Evolutionary conservation across 2,797 vertebrate genomes (phyloP), one percentile per base, ranked within the genome.

Genomic region (Catostomus latipinnis): DNA sequence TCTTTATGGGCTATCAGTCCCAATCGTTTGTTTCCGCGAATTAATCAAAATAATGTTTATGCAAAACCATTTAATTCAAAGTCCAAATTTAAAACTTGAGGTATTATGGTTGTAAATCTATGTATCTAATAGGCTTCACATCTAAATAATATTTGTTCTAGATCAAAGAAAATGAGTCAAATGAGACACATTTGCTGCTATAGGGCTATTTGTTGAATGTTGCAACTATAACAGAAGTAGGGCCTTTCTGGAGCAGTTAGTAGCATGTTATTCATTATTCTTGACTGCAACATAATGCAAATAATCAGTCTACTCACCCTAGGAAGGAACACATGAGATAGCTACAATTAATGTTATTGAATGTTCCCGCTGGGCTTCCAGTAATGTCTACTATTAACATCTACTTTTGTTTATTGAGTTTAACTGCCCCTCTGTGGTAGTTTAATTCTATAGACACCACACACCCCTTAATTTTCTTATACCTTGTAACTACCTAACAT

Each of bases 401-500:
- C 45, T 58, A 16, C 56, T 5, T 68, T 53, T 67, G 73, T 62
- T 61, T 53, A 13, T 65, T 10, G 4, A 65, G 13, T 7, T 65
- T 45, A 52, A 63, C 48, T 3, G 9, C 34, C 53, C 71, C 50
- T 54, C n/a, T 61, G 67, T 78, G 14, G 5, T 70, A 69, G 46
- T 53, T 62, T 53, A 43, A 61, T 68, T 6, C 43, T 69, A 10
- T 68, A 70, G 45, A 68, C 52, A 34, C 16, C 56, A 53, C n/a
- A 69, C 10, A 67, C 66, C 62, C 18, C 67, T 53, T 72, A 79
- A 74, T 71, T 57, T 78, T 82, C 81, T 54, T 61, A 67, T 84
- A 45, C 83, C 87, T 57, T 84, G 78, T 87, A 85, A 65, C 87
- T 88, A 88, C 87, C 86, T 83, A 80, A 81, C 87, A 89, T 87